Conservation (phyloP, 2,888 invertebrate species). For the Drosophila austrosaltans region DNA sequence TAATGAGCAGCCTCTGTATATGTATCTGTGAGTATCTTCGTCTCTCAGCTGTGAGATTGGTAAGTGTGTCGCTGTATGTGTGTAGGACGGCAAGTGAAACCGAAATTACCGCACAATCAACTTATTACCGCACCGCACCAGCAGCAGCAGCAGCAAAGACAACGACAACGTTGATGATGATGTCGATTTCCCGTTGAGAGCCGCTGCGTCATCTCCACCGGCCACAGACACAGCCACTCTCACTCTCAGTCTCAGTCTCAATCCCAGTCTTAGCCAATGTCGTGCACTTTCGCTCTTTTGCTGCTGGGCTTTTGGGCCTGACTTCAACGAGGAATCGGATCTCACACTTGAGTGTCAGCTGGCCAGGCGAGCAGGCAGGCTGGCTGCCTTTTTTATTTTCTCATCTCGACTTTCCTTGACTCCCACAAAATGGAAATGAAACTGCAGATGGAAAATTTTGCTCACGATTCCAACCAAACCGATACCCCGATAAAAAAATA, state of each 20-base stretch:
- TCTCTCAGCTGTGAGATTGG: slow-evolving; percentile 42
- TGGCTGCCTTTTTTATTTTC: slow-evolving; percentile 32
- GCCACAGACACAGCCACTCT: slow-evolving; percentile 9
- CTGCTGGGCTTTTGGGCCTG: slow-evolving; percentile 47
- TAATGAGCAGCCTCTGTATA: slow-evolving; percentile 52
- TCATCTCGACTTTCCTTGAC: slow-evolving; percentile 47
- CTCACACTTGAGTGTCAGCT: slow-evolving; percentile 63
- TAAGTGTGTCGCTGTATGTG: slow-evolving; percentile 26
- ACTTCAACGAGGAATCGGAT: slow-evolving; percentile 31
- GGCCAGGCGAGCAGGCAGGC: slow-evolving; percentile 67
- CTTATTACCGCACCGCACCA: slow-evolving; percentile 74
- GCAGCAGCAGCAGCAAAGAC: slow-evolving; percentile 11
- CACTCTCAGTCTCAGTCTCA: slow-evolving; percentile 24
- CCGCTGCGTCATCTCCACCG: slow-evolving; percentile 21
- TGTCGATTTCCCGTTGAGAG: slow-evolving; percentile 72
- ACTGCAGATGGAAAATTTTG: slow-evolving; percentile 48
- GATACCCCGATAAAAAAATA: neutral
- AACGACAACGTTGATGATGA: slow-evolving; percentile 1
- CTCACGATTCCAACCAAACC: slow-evolving; percentile 53
- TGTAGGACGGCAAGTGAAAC: slow-evolving; percentile 75
- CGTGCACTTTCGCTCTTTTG: slow-evolving; percentile 80
- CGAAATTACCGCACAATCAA: slow-evolving; percentile 81
- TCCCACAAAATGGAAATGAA: slow-evolving; percentile 32
- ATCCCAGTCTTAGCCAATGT: slow-evolving; percentile 50
- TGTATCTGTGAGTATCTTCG: slow-evolving; percentile 41